Evolutionary conservation across 2,888 invertebrate species (phyloP), one percentile per base, ranked within the genome.

Genomic region (Amiota mariae): DNA sequence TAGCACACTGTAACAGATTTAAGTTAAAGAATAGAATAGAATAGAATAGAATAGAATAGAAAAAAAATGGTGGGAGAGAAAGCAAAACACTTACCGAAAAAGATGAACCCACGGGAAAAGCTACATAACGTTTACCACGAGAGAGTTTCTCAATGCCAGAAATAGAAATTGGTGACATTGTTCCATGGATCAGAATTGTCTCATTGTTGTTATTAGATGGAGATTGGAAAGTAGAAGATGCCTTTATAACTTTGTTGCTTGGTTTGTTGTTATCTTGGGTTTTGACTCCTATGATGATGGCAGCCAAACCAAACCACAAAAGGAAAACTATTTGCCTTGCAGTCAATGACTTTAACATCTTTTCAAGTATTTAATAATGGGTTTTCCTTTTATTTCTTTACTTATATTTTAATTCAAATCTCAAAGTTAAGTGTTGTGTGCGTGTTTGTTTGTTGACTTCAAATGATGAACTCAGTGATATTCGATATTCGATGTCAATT

Each of bases 21-120:
- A 0, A 9, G 59, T 59, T 59, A 10, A 6, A 36, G 36, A 2
- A 36, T 36, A 36, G 36, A 36, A 36, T 36, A 36, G 36, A 36
- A 36, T 2, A 4, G 4, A 1, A 51, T 2, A 4, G 4, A 1
- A 4, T 1, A 57, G n/a, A n/a, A n/a, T n/a, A n/a, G n/a, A n/a
- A n/a, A n/a, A n/a, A n/a, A n/a, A n/a, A n/a, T n/a, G n/a, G n/a
- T n/a, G n/a, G n/a, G n/a, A n/a, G 9, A 18, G 13, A 59, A 59
- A 18, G 18, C 10, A 18, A 59, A 46, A 20, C 73, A 85, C 90
- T 90, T 82, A 92, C 92, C 78, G 92, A 91, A 82, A 92, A 91
- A 76, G 91, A 91, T 59, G 92, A 92, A 75, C 92, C 92, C 83
- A 91, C 89, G 1, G 92, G 92, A 85, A 92, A 92, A 72, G 91